phyloP scores from a whole-genome alignment of 1,140 invertebrate genomes.

The Formica selysi region DNA sequence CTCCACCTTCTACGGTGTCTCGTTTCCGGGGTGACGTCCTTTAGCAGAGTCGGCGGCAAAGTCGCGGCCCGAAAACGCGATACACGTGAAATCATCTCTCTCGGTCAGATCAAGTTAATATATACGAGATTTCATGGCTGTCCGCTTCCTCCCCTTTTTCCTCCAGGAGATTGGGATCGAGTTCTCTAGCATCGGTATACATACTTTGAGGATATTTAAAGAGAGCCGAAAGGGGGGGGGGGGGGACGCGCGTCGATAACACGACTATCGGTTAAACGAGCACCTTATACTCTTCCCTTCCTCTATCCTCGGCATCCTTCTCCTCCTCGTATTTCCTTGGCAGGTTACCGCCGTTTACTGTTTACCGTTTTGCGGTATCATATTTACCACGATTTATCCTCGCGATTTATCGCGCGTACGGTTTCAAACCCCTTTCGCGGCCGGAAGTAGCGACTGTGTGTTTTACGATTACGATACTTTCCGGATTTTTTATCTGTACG shows the following conservation, averaged over 20 bases:
- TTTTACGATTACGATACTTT: conserved; percentile 37
- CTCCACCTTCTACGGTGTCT: conserved; percentile 49
- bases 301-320: neutral
- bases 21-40: conserved; percentile 64
- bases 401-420: conserved; percentile 18
- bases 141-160: too few relatives aligned
- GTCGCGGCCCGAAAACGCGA: conserved; percentile 21
- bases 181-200: too few relatives aligned
- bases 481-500: neutral
- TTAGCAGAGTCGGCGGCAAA: conserved; percentile 68
- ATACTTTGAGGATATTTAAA: conserved; percentile 48
- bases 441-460: neutral
- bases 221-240: conserved; percentile 10
- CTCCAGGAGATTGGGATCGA: neutral
- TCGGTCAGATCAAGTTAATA: neutral
- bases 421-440: conserved; percentile 22
- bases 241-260: neutral
- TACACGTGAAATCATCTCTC: conserved; percentile 16
- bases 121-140: conserved; percentile 1
- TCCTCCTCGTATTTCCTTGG: conserved; percentile 46
- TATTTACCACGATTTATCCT: conserved; percentile 49
- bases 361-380: conserved; percentile 44
- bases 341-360: conserved; percentile 37
- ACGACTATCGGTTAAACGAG: conserved; percentile 44
- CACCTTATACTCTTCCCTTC: conserved; percentile 1